Evolutionary conservation across 1,140 invertebrate species (phyloP), one percentile per base, ranked within the genome.

Genomic region (Leptinotarsa lineolata): DNA sequence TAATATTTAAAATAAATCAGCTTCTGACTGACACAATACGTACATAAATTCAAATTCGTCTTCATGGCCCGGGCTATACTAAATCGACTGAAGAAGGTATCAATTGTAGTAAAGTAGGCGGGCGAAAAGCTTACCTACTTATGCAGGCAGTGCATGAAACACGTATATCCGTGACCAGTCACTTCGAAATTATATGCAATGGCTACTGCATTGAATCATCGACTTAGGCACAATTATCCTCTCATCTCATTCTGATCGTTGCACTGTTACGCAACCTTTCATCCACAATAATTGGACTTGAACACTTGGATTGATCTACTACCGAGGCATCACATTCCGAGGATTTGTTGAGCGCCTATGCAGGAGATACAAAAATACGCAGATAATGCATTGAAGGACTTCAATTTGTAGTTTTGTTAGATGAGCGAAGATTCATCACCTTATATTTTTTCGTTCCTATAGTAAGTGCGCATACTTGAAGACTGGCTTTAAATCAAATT

Each of bases 131-230:
- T 71, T 61, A 68, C 67, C 74, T 75, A 63, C 66, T 75, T 75
- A 75, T 67, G 69, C 60, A 74, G 73, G 71, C 74, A 76, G 72
- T 76, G 72, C 74, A 76, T 72, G 74, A 70, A 76, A 72, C 67
- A 64, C 74, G 71, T 72, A 76, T 76, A 73, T 76, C 63, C 74
- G 74, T 76, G 74, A 76, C 74, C 72, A 73, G 64, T 75, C 70
- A 67, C 48, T 71, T 72, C 73, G 67, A 72, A 76, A 76, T 76
- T 76, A 72, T 76, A 76, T 76, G 71, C 71, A 76, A 72, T 73
- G 44, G 74, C 74, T 76, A 76, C 74, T 76, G 68, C 67, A 73
- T 65, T 69, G 68, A 63, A 68, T 70, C 67, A 64, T 70, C 65
- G 30, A 66, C 68, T 67, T 60, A 76, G 68, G 48, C 68, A 68